Evolutionary conservation across 2,888 invertebrate species (phyloP), one percentile per base, ranked within the genome.

Genomic region (Prenolepis imparis): DNA sequence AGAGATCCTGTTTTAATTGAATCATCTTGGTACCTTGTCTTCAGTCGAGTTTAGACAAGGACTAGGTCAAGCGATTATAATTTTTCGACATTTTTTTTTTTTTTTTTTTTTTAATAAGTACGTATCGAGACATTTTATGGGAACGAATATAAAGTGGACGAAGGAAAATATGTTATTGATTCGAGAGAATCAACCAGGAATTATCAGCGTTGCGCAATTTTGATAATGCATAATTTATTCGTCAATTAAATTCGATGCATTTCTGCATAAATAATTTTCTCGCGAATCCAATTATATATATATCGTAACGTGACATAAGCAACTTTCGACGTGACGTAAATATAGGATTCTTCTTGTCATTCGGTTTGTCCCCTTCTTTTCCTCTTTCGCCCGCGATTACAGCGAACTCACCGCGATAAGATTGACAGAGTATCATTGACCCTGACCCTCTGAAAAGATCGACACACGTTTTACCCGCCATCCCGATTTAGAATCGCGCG

Each of bases 401-500:
- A n/a, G 52, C 75, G 5, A 41, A 77, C 41, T 66, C 55, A 28
- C 66, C n/a, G 67, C 67, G 77, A 77, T 77, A 77, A 77, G 77
- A 77, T 77, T 67, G 18, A n/a, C 1, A 28, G 36, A 75, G 67
- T 57, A 77, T 77, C 67, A 44, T 41, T 77, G 57, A 77, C 77
- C 67, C 57, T 77, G 77, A 77, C 67, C 77, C 67, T 77, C 77
- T 77, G 28, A 57, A 67, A 57, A 77, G 52, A 66, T 28, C 28
- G 28, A 28, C 28, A 28, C 41, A 28, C 41, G n/a, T 21, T n/a
- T 39, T 32, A 28, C 52, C 64, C 28, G 41, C n/a, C 48, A 36
- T 36, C n/a, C 4, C 39, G 39, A 11, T 67, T 32, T 66, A 52
- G 5, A 55, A 66, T 41, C n/a, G n/a, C 55, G 41, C 36, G 44